Conservation (phyloP, 1,140 invertebrate genomes). For the Papilio dardanus region DNA sequence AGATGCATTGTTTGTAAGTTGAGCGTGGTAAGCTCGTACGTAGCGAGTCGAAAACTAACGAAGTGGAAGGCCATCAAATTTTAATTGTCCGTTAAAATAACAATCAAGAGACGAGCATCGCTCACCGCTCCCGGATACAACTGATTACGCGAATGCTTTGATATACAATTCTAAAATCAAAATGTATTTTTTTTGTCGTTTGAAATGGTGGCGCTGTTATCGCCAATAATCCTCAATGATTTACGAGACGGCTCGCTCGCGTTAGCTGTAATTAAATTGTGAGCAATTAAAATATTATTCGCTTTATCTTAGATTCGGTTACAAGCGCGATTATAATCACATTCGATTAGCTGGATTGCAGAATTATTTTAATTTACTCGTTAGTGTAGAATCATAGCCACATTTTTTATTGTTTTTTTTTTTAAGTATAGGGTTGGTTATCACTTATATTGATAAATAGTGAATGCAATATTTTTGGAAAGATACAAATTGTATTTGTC, state of each 20-base stretch:
- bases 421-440: background rate
- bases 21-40: constrained; percentile 54
- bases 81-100: constrained; percentile 81
- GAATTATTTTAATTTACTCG: constrained; percentile 8
- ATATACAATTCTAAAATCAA: constrained; percentile 25
- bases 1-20: background rate
- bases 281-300: constrained; percentile 33
- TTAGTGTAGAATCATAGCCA: no score
- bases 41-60: constrained; percentile 75
- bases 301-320: constrained; percentile 2
- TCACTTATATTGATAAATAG: no score
- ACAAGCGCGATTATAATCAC: constrained; percentile 2
- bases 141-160: constrained; percentile 47
- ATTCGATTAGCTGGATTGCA: background rate
- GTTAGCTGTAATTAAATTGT: constrained; percentile 26
- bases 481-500: no score
- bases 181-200: constrained; percentile 6
- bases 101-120: constrained; percentile 78
- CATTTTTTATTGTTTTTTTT: no score
- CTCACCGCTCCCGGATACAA: constrained; percentile 59
- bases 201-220: constrained; percentile 23
- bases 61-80: constrained; percentile 78
- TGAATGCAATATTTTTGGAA: no score
- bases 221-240: constrained; percentile 29
- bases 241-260: constrained; percentile 23